phyloP scores from a whole-genome alignment of 2,888 invertebrate species.

The Tetropium fuscum region DNA sequence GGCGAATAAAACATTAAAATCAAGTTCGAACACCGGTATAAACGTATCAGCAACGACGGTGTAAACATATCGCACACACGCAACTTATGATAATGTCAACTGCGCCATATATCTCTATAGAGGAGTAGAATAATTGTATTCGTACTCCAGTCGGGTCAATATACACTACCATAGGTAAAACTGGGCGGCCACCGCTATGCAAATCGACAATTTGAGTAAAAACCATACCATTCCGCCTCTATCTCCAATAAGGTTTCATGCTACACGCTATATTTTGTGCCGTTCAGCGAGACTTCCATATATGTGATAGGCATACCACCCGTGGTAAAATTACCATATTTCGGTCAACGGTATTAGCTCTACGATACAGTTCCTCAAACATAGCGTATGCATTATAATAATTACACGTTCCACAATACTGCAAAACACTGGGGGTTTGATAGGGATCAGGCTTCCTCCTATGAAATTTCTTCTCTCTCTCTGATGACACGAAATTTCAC shows the following conservation, averaged over 20 bases:
- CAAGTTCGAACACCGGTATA: constrained; percentile 32
- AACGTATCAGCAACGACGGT: constrained; percentile 40
- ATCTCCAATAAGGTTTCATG: constrained; percentile 35
- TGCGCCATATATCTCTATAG: constrained; percentile 45
- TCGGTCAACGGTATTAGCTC: constrained; percentile 36
- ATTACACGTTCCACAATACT: constrained; percentile 31
- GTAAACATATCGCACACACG: constrained; percentile 44
- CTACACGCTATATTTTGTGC: constrained; percentile 36
- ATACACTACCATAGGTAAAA: constrained; percentile 46
- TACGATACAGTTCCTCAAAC: constrained; percentile 32
- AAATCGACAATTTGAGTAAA: constrained; percentile 38
- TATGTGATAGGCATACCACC: constrained; percentile 39
- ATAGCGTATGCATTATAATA: constrained; percentile 33
- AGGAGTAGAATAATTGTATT: constrained; percentile 31
- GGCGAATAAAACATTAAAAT: constrained; percentile 30
- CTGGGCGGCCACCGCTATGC: constrained; percentile 47
- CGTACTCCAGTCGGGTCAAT: constrained; percentile 47
- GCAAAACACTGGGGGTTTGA: constrained; percentile 29
- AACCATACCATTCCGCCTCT: constrained; percentile 33
- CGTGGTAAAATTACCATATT: constrained; percentile 42
- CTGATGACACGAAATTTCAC: too few species aligned
- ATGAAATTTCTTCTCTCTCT: too few species aligned
- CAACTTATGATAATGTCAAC: constrained; percentile 49
- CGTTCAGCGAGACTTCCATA: constrained; percentile 36
- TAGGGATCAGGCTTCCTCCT: constrained; percentile 22